These are phyloP conservation scores for Ephialtes manifestator DNA, from an alignment of 2,888 invertebrate species.

Conservation along the genomic window DNA sequence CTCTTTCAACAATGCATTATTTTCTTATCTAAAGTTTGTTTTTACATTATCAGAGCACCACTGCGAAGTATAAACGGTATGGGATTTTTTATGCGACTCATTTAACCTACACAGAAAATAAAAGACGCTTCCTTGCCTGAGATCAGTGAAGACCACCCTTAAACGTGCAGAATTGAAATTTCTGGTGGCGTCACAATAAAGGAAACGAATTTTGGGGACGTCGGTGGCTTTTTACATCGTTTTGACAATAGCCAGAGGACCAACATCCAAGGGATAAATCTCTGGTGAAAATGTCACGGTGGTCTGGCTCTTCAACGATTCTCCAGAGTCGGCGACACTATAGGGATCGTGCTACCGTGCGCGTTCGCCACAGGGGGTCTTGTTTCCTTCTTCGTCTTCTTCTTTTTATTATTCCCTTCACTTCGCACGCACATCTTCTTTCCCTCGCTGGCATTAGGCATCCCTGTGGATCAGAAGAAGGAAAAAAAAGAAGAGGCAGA, in stretches of 20 bases:
- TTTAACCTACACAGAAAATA: not conserved
- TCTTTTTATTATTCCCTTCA: conserved; percentile 62
- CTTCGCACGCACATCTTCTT: conserved; percentile 65
- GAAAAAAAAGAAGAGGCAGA: not conserved
- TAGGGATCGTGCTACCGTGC: conserved; percentile 80
- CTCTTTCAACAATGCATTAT: too few species aligned
- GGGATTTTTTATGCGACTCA: not conserved
- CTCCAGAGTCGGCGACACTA: conserved; percentile 78
- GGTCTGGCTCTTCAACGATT: conserved; percentile 74
- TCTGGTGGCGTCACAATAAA: not conserved
- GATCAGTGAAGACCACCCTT: not conserved
- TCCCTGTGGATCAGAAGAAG: conserved; percentile 54
- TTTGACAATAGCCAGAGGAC: conserved; percentile 56
- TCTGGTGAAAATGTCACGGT: conserved; percentile 81
- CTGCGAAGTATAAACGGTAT: too few species aligned
- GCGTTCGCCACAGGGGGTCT: conserved; percentile 80
- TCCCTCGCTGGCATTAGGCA: conserved; percentile 48
- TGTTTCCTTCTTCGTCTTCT: conserved; percentile 66
- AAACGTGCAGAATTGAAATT: not conserved
- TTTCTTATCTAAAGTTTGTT: too few species aligned
- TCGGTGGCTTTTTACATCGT: conserved; percentile 1
- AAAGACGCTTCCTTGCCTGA: too few species aligned
- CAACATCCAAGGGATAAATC: conserved; percentile 78
- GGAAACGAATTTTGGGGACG: not conserved
- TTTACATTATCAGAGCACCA: too few species aligned